A percentile compares a stretch with the other conserved stretches of the same genome.
Evolutionary conservation across 2,888 invertebrate species (phyloP).

Genomic region (Stegana nigrithorax): DNA sequence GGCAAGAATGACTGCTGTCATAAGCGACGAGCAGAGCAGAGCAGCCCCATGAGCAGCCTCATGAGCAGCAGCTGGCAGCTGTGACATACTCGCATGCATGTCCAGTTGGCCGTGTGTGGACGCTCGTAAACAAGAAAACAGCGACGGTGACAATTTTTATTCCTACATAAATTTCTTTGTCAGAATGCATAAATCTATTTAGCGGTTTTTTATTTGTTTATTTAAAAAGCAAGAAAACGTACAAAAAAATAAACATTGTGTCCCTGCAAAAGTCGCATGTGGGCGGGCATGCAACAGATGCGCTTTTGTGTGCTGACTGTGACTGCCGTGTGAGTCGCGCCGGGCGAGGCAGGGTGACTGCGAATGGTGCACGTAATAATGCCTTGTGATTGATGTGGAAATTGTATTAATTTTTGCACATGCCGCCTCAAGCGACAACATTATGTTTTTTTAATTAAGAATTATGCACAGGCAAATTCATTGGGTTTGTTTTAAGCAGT

Average conservation of each 20-base stretch:
- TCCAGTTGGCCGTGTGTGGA: background rate
- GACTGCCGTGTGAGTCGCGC: background rate
- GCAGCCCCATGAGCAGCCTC: background rate
- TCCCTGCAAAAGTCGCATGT: background rate
- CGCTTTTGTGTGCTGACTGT: background rate
- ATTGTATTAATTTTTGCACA: conserved; percentile 54
- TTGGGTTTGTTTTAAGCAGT: background rate
- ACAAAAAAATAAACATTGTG: conserved; percentile 11
- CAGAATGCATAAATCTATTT: conserved; percentile 54
- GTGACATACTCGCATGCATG: background rate
- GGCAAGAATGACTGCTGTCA: background rate
- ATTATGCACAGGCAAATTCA: background rate
- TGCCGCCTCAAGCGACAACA: background rate
- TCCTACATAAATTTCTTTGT: conserved; percentile 53
- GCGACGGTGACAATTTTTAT: conserved; percentile 27
- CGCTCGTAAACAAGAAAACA: background rate
- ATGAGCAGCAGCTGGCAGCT: no score
- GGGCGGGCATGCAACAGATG: background rate
- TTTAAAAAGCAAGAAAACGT: conserved; percentile 43
- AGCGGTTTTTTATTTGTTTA: conserved; percentile 59
- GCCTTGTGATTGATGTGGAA: conserved; percentile 60
- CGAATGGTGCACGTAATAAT: conserved; percentile 40
- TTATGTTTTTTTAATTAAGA: conserved; percentile 11
- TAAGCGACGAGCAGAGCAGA: background rate
- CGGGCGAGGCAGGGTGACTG: background rate